Evolutionary conservation across 2,888 invertebrate species (phyloP), one percentile per base, ranked within the genome.

Genomic region (Norana najaformis): DNA sequence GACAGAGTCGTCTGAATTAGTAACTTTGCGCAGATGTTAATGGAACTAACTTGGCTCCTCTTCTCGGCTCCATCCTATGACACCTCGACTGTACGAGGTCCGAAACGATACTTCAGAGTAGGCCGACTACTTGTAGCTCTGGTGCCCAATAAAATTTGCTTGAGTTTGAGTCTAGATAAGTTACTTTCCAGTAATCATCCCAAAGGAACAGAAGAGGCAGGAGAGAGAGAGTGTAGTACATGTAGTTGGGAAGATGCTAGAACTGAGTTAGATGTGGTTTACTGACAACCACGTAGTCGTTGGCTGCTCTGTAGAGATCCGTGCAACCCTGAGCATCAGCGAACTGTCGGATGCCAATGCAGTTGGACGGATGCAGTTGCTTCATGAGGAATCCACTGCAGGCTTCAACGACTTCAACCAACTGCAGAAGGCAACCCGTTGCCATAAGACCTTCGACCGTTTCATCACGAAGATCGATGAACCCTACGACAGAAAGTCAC

Each of bases 321-420:
- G 96, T 95, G 95, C 98, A 98, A 89, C 97, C 97, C 95, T 98
- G 98, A 93, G 93, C 96, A 94, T 98, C 98, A 85, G 98, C 98
- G 95, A 98, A 98, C 94, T 98, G 94, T 47, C 97, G 96, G 94
- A 98, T 98, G 37, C 98, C 98, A 92, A 98, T 96, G 95, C 98
- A 98, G 95, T 98, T 98, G 93, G 98, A 98, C 0, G 98, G 98
- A 95, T 98, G 97, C 90, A 98, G 96, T 94, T 98, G 98, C 93
- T 97, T 97, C 93, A 39, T 37, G 90, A 98, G 96, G 95, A 98
- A 98, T 93, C 96, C 96, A 93, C 98, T 98, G 94, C 98, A 98
- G 69, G 98, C 98, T 93, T 97, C 97, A 83, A 97, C 97, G 83
- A 98, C 98, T 92, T 97, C 96, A 1, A 94, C 94, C 90, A 98